Base-by-base conservation (phyloP, 2,113 vertebrate genomes). In the Xenopus borealis region DNA sequence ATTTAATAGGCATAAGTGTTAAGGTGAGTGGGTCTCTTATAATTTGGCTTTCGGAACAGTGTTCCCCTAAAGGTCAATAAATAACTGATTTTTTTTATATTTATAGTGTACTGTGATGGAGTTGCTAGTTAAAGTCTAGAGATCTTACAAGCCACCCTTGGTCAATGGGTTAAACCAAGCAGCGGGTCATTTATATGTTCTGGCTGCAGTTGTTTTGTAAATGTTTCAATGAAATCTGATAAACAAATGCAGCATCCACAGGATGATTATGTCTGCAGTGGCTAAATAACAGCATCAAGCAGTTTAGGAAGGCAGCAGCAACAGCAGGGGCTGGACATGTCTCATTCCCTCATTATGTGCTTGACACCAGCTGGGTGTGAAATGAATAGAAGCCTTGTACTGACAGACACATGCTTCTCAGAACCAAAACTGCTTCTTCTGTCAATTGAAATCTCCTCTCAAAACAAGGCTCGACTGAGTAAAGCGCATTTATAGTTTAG, bases 201-300 rank as follows among this genome's bases (percentile, higher is more conserved):
- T 4, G 13, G 30, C 27, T 23, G 17, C 27, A 40, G 12, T 10
- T 23, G 50, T 33, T 70, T 59, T n/a, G 68, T 45, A 40, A 70
- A 18, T 70, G 68, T 70, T 70, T 70, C 59, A 61, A 61, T 20
- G 18, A 11, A 58, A 20, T 27, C 10, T 61, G 58, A 46, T 44
- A 70, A 70, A 46, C 68, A 70, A 70, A 70, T 70, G 27, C 40
- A 16, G 16, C 68, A 45, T 59, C 68, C 9, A 17, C 18, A 10
- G 68, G 19, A 59, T 59, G 17, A 44, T 12, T 16, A 45, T 45
- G 68, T 45, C 68, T 70, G 17, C 17, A 52, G 52, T 50, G 40
- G 52, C 52, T 69, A 40, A 69, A 53, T 57, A 69, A 69, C 67
- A 52, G 17, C 27, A 33, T 45, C 23, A 55, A 44, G 30, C 68